These are phyloP conservation scores for Heliconius melpomene DNA, from an alignment of 1,140 invertebrate species.

Conservation along the genomic window DNA sequence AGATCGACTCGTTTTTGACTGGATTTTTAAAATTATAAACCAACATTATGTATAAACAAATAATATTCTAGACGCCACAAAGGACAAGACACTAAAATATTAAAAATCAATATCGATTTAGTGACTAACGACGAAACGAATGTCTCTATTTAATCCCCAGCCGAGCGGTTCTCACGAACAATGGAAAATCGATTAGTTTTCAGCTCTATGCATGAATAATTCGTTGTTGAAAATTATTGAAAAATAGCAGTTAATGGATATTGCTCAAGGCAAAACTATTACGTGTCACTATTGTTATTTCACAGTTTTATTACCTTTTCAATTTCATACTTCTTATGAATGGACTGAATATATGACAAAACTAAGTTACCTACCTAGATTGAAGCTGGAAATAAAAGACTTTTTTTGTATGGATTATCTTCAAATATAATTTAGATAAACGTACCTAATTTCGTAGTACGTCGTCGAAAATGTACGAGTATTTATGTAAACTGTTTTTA, in stretches of 20 bases:
- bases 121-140: background rate
- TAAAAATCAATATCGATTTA: background rate
- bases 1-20: no score
- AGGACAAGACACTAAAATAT: background rate
- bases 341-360: background rate
- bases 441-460: no score
- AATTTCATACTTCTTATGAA: background rate
- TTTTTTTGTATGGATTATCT: no score
- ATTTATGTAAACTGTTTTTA: no score
- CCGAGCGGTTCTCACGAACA: constrained; percentile 19
- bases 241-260: background rate
- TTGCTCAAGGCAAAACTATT: background rate
- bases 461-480: no score
- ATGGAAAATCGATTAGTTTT: constrained; percentile 22
- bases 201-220: constrained; percentile 13
- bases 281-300: background rate
- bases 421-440: no score
- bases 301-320: constrained; percentile 15
- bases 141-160: constrained; percentile 7
- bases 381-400: no score
- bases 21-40: no score
- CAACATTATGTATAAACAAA: background rate
- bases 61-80: background rate
- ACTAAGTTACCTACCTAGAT: no score
- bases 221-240: constrained; percentile 16